phyloP scores from a whole-genome alignment of 1,140 invertebrate species.

The Portunus trituberculatus region DNA sequence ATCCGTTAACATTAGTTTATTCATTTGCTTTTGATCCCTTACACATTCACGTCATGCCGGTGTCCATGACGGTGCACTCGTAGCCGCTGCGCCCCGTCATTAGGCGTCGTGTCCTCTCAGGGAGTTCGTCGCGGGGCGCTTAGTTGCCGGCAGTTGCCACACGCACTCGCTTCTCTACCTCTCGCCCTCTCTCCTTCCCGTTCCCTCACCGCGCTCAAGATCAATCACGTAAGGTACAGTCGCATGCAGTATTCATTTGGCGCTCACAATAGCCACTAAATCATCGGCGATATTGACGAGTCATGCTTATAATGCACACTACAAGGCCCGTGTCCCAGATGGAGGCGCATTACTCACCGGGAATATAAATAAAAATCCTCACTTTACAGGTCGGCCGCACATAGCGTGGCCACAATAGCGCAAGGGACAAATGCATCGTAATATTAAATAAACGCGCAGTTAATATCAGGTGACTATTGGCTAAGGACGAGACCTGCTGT shows the following conservation, averaged over 20 bases:
- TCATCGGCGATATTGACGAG: conserved; percentile 65
- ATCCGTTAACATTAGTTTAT: conserved; percentile 35
- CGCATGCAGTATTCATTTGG: conserved; percentile 67
- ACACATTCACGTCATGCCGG: conserved; percentile 44
- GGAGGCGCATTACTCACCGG: conserved; percentile 43
- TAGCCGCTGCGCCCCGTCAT: conserved; percentile 31
- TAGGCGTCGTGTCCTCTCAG: conserved; percentile 60
- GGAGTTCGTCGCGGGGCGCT: conserved; percentile 32
- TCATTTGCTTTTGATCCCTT: background rate
- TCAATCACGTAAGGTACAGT: conserved; percentile 2
- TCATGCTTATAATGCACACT: conserved; percentile 55
- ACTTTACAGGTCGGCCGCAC: background rate
- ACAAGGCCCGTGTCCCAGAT: conserved; percentile 39
- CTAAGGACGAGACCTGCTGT: background rate
- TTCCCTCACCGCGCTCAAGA: background rate
- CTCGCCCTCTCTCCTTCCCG: background rate
- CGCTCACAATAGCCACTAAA: conserved; percentile 63
- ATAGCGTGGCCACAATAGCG: background rate
- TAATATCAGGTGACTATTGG: background rate
- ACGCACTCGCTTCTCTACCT: background rate
- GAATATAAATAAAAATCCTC: conserved; percentile 4
- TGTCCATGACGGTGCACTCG: conserved; percentile 58
- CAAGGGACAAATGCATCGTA: background rate
- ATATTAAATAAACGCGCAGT: conserved; percentile 14
- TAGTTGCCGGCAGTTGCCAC: conserved; percentile 37